These are phyloP conservation scores for Oreochromis tanganicae DNA, from an alignment of 2,113 vertebrate species.

Conservation along the genomic window DNA sequence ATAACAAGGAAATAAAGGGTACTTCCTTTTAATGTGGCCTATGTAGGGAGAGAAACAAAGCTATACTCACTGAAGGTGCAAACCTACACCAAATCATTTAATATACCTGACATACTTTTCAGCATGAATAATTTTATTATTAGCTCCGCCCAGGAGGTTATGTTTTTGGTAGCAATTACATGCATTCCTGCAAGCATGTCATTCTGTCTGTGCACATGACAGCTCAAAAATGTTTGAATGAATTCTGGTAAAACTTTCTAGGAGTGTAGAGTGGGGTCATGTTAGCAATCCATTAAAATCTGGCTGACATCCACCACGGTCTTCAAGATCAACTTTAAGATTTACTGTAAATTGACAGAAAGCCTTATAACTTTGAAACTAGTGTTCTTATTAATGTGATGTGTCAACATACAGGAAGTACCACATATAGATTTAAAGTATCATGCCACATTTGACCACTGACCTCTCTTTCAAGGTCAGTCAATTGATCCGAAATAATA, in stretches of 20 bases:
- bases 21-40: background rate
- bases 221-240: background rate
- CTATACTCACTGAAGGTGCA: background rate
- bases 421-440: background rate
- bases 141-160: background rate
- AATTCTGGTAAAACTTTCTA: too few relatives aligned
- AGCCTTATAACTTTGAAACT: background rate
- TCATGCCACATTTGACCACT: too few relatives aligned
- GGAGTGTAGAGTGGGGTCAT: too few relatives aligned
- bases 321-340: background rate
- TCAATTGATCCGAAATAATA: too few relatives aligned
- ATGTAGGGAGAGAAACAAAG: background rate
- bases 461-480: too few relatives aligned
- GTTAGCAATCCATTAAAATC: too few relatives aligned
- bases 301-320: too few relatives aligned
- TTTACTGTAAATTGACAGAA: background rate
- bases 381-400: background rate
- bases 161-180: background rate
- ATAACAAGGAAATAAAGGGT: background rate
- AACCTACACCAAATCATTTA: background rate
- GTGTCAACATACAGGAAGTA: background rate
- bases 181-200: background rate
- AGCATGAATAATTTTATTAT: background rate
- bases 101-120: background rate
- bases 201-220: background rate